Percentiles rank a stretch among this genome's conserved stretches.
These are phyloP conservation scores for Myripristis jacobus DNA, from an alignment of 2,797 vertebrate genomes.

Conservation along the genomic window DNA sequence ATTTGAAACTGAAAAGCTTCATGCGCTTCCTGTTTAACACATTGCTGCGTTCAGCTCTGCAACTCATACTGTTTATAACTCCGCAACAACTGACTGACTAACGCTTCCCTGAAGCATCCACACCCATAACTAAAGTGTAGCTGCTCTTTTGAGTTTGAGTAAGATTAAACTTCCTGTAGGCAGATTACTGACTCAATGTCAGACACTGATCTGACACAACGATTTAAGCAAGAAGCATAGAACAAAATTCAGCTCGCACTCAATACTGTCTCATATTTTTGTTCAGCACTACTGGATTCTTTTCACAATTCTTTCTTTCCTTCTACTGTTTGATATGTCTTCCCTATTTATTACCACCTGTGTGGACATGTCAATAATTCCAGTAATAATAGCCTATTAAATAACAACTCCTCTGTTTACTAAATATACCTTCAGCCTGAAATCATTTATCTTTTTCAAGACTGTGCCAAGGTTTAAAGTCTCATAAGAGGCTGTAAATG, in stretches of 20 bases:
- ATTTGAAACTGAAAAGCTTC: not conserved
- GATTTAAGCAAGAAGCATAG: not conserved
- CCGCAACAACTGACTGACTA: not conserved
- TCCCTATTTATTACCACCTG: not conserved
- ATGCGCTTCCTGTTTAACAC: not conserved
- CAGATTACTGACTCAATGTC: not conserved
- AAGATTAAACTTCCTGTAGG: too few relatives aligned
- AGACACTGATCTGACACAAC: not conserved
- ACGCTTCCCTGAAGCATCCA: not conserved
- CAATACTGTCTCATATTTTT: too few relatives aligned
- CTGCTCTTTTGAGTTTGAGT: not conserved
- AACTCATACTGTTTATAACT: not conserved
- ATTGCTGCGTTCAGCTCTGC: not conserved
- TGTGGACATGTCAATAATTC: not conserved
- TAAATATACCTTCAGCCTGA: constrained; percentile 3
- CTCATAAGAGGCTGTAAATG: constrained; percentile 7
- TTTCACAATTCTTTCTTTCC: not conserved
- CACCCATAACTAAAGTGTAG: not conserved
- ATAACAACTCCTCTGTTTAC: not conserved
- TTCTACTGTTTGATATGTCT: not conserved
- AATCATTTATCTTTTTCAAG: constrained; percentile 10
- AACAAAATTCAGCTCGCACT: too few relatives aligned
- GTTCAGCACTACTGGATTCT: too few relatives aligned
- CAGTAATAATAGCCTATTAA: not conserved
- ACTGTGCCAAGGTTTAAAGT: not conserved